Conservation (phyloP, 2,797 vertebrate genomes). For the Hypotaenidia okinawae region DNA sequence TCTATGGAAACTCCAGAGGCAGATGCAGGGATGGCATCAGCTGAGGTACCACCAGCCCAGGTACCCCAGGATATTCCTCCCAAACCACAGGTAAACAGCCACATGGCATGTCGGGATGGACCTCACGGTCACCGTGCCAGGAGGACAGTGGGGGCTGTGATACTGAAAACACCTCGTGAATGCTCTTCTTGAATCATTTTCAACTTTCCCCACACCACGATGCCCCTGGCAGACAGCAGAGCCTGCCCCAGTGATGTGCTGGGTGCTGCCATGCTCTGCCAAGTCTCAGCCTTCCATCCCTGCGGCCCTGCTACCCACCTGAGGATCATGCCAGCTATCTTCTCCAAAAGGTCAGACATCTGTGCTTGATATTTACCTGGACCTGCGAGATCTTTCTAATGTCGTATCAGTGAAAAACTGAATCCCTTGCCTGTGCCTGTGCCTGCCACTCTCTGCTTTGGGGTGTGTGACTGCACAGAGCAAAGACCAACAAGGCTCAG, state of each 20-base stretch:
- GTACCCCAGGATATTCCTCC: slow-evolving; percentile 68
- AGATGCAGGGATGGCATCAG: slow-evolving; percentile 67
- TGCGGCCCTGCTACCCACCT: background rate
- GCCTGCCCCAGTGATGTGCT: rapidly evolving
- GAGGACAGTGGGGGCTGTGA: rapidly evolving
- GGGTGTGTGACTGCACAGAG: background rate
- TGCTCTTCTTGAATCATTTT: background rate
- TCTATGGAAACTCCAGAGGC: slow-evolving; percentile 80
- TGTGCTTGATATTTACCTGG: slow-evolving; percentile 9
- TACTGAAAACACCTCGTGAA: background rate
- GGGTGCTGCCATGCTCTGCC: rapidly evolving
- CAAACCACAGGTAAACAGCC: slow-evolving; percentile 34
- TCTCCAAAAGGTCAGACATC: slow-evolving; percentile 19
- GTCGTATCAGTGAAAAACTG: background rate
- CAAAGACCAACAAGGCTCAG: background rate
- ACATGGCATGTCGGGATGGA: rapidly evolving
- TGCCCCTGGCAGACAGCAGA: rapidly evolving
- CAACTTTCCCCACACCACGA: background rate
- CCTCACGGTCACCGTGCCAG: rapidly evolving
- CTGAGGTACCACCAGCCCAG: slow-evolving; percentile 64
- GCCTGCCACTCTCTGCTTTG: background rate
- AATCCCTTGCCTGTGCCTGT: background rate
- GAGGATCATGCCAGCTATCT: background rate
- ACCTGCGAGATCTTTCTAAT: background rate
- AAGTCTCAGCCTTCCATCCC: background rate